Conservation (phyloP, 2,888 invertebrate species). For the Chalcosyrphus nemorum region DNA sequence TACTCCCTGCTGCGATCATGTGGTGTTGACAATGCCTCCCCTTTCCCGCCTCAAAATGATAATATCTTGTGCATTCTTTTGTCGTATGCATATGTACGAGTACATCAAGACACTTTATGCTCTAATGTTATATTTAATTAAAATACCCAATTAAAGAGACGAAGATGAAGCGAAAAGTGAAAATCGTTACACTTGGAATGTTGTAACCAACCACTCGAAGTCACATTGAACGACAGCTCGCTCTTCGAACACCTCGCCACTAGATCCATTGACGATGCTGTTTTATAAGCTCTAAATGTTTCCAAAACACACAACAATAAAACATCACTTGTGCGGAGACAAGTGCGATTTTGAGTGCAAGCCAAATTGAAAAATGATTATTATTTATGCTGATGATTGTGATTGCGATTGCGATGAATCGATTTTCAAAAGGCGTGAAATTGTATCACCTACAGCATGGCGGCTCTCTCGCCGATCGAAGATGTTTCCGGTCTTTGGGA, state of each 20-base stretch:
- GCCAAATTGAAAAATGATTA: conserved; percentile 12
- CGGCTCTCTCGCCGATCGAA: too few species aligned
- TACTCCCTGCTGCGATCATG: too few species aligned
- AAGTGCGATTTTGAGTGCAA: conserved; percentile 24
- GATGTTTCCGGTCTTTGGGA: conserved; percentile 29
- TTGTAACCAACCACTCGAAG: conserved; percentile 5
- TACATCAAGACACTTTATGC: too few species aligned
- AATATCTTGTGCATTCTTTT: too few species aligned
- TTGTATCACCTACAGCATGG: conserved; percentile 35
- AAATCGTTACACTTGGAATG: conserved; percentile 19
- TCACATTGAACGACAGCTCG: background rate
- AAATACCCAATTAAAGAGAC: background rate
- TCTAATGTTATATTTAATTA: background rate
- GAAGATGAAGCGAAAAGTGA: background rate
- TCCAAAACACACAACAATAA: conserved; percentile 7
- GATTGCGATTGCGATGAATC: conserved; percentile 6
- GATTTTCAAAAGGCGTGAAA: conserved; percentile 30
- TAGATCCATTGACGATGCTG: background rate
- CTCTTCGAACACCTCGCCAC: background rate
- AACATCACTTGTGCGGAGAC: conserved; percentile 10
- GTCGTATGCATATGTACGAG: too few species aligned
- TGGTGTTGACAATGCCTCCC: too few species aligned
- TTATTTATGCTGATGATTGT: conserved; percentile 4
- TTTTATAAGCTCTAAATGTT: background rate
- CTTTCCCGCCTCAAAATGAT: too few species aligned